Base-by-base conservation (phyloP, 2,888 invertebrate genomes). In the Lepidonotus clava region DNA sequence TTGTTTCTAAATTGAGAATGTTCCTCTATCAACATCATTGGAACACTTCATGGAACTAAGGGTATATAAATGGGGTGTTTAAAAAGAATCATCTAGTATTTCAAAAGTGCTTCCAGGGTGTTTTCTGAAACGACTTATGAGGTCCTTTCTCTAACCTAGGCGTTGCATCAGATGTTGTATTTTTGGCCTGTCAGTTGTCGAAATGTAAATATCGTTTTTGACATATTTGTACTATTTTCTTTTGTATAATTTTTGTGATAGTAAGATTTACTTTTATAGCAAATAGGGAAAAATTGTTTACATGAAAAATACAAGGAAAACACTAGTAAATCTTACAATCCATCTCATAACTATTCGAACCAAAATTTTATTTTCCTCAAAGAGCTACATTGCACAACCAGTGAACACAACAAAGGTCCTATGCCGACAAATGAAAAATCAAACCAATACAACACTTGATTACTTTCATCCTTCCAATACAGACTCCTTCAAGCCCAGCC, bases 41-140 rank as follows among this genome's bases (percentile, higher is more conserved):
- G n/a, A n/a, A n/a, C n/a, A n/a, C n/a, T n/a, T n/a, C n/a, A n/a
- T n/a, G n/a, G n/a, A n/a, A n/a, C n/a, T n/a, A n/a, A n/a, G n/a
- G n/a, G n/a, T n/a, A n/a, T n/a, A n/a, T n/a, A n/a, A n/a, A n/a
- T n/a, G n/a, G n/a, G n/a, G n/a, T n/a, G n/a, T n/a, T n/a, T n/a
- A n/a, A n/a, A n/a, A n/a, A n/a, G n/a, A n/a, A n/a, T n/a, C n/a
- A n/a, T n/a, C n/a, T n/a, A n/a, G n/a, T 28, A 32, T 61, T 56
- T 61, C 61, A 61, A 61, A 24, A 61, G 61, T 61, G 61, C 24
- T 61, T 24, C 61, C 61, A 61, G 61, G 61, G 11, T 18, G 61
- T 28, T 0, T 61, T 28, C 61, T 61, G 28, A 1, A 11, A 28
- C 21, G 28, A 61, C 28, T 61, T 11, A n/a, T 61, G 61, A 24